Percentiles rank a stretch among this genome's conserved stretches.
Conservation (phyloP, 2,888 invertebrate genomes). For the Malthinus seriepunctatus region DNA sequence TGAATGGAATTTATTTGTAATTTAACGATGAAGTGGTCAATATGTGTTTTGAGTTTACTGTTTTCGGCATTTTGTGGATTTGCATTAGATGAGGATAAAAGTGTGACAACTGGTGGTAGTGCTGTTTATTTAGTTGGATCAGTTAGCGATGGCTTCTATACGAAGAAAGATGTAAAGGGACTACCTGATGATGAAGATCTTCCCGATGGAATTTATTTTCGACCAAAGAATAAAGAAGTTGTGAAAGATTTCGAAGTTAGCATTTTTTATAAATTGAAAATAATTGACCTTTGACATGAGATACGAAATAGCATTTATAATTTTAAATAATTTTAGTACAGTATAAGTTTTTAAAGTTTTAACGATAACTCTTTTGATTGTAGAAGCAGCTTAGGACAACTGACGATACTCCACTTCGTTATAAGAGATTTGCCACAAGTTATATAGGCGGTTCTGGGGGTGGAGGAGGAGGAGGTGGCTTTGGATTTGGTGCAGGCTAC, state of each 20-base stretch:
- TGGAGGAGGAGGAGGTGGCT: slow-evolving; percentile 14
- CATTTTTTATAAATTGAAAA: slow-evolving; percentile 36
- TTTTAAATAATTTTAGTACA: slow-evolving; percentile 40
- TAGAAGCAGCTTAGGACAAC: no score
- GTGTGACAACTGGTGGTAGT: background rate
- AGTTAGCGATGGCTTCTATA: slow-evolving; percentile 4
- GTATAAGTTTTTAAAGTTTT: no score
- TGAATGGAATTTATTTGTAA: no score
- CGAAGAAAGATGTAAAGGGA: slow-evolving; percentile 3
- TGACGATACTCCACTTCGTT: no score
- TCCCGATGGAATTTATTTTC: slow-evolving; percentile 49
- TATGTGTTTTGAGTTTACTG: no score
- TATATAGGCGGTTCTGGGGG: slow-evolving; percentile 14
- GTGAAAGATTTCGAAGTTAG: slow-evolving; percentile 1
- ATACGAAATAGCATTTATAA: slow-evolving; percentile 39
- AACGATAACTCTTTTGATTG: no score
- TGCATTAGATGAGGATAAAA: slow-evolving; percentile 1
- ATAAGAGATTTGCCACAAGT: background rate
- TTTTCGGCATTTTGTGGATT: no score
- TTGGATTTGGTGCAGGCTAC: background rate
- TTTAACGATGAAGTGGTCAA: no score
- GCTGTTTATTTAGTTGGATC: slow-evolving; percentile 39
- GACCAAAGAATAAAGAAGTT: slow-evolving; percentile 43
- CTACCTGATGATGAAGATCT: slow-evolving; percentile 41
- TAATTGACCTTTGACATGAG: slow-evolving; percentile 47